A percentile compares a stretch with the other conserved stretches of the same genome.
These are phyloP conservation scores for Sebastes taczanowskii DNA, from an alignment of 2,797 vertebrate species.

Conservation along the genomic window DNA sequence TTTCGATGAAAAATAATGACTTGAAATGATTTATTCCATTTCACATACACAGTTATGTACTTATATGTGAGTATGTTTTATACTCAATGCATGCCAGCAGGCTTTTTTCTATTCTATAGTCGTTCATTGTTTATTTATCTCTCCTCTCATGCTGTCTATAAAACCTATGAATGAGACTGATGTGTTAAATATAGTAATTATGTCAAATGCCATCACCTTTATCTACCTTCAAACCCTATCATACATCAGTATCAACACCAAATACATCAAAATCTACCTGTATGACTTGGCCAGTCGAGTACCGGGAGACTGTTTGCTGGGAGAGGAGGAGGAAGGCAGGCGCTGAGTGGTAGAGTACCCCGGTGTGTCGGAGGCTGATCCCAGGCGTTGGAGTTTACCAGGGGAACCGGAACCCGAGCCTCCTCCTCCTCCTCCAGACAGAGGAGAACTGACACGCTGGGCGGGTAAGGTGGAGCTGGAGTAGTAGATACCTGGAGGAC, in stretches of 20 bases:
- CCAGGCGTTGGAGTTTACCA: conserved; percentile 92
- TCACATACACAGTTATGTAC: not conserved
- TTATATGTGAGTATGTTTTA: not conserved
- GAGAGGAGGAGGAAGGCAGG: conserved; percentile 87
- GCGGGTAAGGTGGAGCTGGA: conserved; percentile 95
- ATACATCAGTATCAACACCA: not conserved
- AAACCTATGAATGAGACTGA: not conserved
- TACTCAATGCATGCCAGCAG: not conserved
- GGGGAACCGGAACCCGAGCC: conserved; percentile 84
- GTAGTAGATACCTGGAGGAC: conserved; percentile 87
- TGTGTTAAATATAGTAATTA: conserved; percentile 1
- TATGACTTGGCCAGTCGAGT: conserved; percentile 96
- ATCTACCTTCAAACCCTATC: not conserved
- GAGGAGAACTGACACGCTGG: conserved; percentile 92
- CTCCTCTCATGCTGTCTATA: not conserved
- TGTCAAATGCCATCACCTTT: not conserved
- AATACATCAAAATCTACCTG: conserved; percentile 78
- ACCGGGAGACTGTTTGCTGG: conserved; percentile 89
- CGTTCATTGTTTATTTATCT: not conserved
- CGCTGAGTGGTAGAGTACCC: conserved; percentile 90
- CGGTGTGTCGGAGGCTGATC: conserved; percentile 86
- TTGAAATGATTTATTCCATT: not conserved
- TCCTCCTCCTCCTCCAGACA: conserved; percentile 86
- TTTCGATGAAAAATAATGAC: not conserved
- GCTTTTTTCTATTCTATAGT: not conserved